These are phyloP conservation scores for Climacteris rufus DNA, from an alignment of 2,113 vertebrate species.

Conservation along the genomic window DNA sequence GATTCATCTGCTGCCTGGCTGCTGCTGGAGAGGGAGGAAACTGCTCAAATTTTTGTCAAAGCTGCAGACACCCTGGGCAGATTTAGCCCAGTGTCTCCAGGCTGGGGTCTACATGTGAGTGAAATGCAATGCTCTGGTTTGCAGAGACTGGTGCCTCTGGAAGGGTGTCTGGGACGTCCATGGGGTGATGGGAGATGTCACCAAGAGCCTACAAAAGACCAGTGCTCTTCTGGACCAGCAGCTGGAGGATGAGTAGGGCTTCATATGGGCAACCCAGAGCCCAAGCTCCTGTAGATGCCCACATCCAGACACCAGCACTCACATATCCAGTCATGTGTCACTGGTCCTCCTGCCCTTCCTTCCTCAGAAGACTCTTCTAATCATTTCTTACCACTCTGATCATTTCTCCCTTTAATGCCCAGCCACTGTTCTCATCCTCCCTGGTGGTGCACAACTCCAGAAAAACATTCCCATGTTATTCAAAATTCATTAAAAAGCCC, in stretches of 20 bases:
- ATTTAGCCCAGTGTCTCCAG: neutral
- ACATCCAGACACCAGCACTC: neutral
- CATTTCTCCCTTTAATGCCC: neutral
- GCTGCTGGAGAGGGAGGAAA: neutral
- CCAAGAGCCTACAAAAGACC: neutral
- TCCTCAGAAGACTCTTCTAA: neutral
- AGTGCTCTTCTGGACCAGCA: neutral
- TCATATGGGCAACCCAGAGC: neutral
- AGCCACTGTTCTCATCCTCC: neutral
- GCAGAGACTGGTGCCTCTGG: neutral
- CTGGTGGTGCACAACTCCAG: neutral
- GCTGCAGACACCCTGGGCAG: fast-evolving
- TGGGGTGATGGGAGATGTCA: neutral
- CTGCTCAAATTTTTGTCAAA: neutral
- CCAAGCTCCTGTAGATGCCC: neutral
- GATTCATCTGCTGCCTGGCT: neutral
- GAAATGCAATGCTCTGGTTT: neutral
- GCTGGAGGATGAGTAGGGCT: fast-evolving
- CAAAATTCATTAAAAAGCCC: neutral
- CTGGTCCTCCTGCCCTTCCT: fast-evolving
- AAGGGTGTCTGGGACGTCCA: neutral
- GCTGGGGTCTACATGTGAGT: fast-evolving
- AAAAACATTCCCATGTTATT: neutral
- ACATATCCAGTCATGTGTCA: neutral
- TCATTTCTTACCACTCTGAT: neutral